Percentiles rank a stretch among this genome's conserved stretches.
Conservation (phyloP, 2,888 invertebrate genomes). For the Troides aeacus region DNA sequence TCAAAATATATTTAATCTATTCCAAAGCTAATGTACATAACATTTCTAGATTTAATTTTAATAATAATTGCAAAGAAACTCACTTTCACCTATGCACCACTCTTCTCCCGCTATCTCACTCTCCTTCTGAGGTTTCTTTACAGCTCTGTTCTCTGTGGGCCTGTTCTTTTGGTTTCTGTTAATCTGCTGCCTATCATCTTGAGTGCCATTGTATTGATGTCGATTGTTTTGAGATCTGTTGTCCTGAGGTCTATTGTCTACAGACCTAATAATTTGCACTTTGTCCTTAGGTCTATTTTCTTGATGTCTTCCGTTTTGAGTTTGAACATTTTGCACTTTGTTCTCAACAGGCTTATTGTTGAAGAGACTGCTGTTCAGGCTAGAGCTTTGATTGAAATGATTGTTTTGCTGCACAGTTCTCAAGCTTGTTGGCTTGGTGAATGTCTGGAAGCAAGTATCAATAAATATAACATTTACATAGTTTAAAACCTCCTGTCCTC, state of each 20-base stretch:
- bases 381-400: background rate
- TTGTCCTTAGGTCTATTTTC: background rate
- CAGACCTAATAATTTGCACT: background rate
- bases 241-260: background rate
- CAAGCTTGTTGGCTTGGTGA: too few relatives aligned
- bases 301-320: background rate
- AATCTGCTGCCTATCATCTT: background rate
- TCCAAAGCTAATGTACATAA: too few relatives aligned
- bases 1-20: too few relatives aligned
- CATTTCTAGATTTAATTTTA: too few relatives aligned
- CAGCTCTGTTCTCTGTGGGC: background rate
- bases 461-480: too few relatives aligned
- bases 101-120: conserved; percentile 6
- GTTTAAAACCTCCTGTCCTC: too few relatives aligned
- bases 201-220: background rate
- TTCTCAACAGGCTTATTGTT: background rate
- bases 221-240: background rate
- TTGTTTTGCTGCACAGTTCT: background rate
- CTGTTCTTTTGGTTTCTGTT: background rate
- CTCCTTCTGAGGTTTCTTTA: background rate
- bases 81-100: conserved; percentile 2
- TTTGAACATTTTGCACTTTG: too few relatives aligned
- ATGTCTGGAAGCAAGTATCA: too few relatives aligned
- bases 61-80: background rate
- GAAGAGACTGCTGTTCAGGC: background rate